Conservation (phyloP, 2,888 invertebrate species). For the Nematopogon swammerdamellus region DNA sequence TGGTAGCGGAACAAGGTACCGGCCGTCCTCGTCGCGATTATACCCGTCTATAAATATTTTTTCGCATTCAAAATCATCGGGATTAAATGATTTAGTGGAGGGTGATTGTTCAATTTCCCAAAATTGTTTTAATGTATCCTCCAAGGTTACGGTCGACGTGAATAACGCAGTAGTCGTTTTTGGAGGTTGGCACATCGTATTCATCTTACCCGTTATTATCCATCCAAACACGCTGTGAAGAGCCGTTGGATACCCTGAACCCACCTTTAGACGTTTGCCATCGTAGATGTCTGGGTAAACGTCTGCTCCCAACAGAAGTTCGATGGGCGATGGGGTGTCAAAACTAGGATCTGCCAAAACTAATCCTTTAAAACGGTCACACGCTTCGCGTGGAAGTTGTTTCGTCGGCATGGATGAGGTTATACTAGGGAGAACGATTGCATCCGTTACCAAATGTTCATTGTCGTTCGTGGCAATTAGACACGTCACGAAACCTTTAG, state of each 20-base stretch:
- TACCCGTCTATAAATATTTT: not conserved
- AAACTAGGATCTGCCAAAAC: not conserved
- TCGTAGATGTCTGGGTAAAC: not conserved
- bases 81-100: not conserved
- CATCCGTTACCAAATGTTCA: not conserved
- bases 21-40: not conserved
- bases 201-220: not conserved
- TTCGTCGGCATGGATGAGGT: not conserved
- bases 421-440: not conserved
- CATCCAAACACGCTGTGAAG: not conserved
- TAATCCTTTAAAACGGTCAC: not conserved
- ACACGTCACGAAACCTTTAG: not conserved
- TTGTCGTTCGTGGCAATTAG: not conserved
- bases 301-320: not conserved
- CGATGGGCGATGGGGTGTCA: not conserved
- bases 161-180: not conserved
- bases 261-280: not conserved
- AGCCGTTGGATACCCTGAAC: not conserved
- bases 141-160: not conserved
- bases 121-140: not conserved
- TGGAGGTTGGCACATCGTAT: not conserved
- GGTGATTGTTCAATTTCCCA: not conserved
- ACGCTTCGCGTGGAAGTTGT: not conserved
- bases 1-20: not conserved
- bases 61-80: not conserved